Evolutionary conservation across 2,113 vertebrate species (phyloP), one percentile per base, ranked within the genome.

Genomic region (Puffinus mauretanicus): DNA sequence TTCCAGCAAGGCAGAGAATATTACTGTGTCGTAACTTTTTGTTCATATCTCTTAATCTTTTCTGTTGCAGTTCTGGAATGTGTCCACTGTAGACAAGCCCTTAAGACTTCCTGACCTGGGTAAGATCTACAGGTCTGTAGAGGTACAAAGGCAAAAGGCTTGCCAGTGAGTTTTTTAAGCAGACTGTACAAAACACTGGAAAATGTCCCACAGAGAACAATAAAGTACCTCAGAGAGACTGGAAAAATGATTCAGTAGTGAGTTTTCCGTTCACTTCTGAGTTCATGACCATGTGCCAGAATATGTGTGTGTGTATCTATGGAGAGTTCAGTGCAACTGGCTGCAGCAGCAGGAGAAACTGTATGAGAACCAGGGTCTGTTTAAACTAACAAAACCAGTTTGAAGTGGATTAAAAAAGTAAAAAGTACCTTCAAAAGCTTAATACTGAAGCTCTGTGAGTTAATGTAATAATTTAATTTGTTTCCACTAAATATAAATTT

Each of bases 161-260:
- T 93, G 81, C 69, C 87, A 93, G 40, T 46, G 52, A 82, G 11
- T 32, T 89, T 96, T 62, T 84, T 65, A 79, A 91, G 52, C 65
- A 78, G 67, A 51, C 61, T 91, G 1, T 72, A 67, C 72, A 93
- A 95, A 86, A 70, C 26, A 38, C 32, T 94, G 91, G 91, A 94
- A 96, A 95, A 86, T 78, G 15, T 46, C 65, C 51, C 40, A 47
- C n/a, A n/a, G 49, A 86, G 61, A 90, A 93, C 82, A 96, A 93
- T 80, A 4, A 79, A 76, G 38, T 75, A 90, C 75, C 71, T 89
- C 58, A 65, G 82, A 85, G 61, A 79, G 75, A 54, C 75, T 87
- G 92, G 80, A 93, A 95, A 89, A 95, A 86, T 49, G 7, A 65
- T 93, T 89, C 62, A 49, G 71, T 87, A 57, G 58, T 72, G 66